phyloP scores from a whole-genome alignment of 2,113 vertebrate species.

The Hemichromis elongatus region DNA sequence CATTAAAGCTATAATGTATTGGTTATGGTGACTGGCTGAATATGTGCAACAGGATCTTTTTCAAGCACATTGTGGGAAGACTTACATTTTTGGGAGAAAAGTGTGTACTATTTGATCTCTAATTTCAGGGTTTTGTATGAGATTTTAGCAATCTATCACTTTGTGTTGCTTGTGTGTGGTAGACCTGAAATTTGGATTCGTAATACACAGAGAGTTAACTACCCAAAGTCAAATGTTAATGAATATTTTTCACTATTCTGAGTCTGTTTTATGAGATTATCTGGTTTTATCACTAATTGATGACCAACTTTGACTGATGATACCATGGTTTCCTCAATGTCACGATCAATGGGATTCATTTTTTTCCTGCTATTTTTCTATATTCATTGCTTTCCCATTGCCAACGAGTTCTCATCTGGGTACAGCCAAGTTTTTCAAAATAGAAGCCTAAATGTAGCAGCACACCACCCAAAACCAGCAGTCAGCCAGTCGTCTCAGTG shows the following conservation, averaged over 20 bases:
- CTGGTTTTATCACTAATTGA: background rate
- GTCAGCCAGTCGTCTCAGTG: constrained; percentile 14
- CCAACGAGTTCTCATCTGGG: constrained; percentile 29
- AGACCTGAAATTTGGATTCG: background rate
- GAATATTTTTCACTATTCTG: background rate
- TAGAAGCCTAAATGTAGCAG: constrained; percentile 37
- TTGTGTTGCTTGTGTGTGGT: background rate
- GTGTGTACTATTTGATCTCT: background rate
- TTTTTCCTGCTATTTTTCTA: background rate
- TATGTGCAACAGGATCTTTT: background rate
- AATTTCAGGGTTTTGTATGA: background rate
- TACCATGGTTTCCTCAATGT: background rate
- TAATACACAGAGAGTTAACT: background rate
- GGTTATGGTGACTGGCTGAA: background rate
- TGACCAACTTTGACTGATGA: background rate
- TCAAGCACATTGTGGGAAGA: background rate
- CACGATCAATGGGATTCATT: background rate
- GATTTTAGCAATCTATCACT: background rate
- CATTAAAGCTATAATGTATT: background rate
- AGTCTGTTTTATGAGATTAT: background rate
- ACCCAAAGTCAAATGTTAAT: background rate
- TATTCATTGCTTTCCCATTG: background rate
- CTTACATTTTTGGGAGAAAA: fast-evolving
- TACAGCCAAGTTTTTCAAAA: constrained; percentile 53
- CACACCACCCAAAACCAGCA: constrained; percentile 60